Evolutionary conservation across 2,888 invertebrate species (phyloP), one percentile per base, ranked within the genome.

Genomic region (Quadroppia sp.): DNA sequence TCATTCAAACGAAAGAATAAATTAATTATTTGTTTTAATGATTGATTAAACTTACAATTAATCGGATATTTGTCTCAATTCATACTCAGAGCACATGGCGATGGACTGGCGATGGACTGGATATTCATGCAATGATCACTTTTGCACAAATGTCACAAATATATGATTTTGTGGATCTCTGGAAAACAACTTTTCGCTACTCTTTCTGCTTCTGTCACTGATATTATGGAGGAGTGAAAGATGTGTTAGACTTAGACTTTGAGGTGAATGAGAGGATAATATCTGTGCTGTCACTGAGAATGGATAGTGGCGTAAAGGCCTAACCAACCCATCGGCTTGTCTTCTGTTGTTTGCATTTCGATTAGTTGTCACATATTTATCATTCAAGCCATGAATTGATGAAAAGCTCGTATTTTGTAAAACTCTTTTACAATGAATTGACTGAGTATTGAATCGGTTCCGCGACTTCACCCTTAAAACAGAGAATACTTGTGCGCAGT

Each of bases 131-230:
- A n/a, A n/a, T n/a, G n/a, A n/a, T n/a, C n/a, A n/a, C n/a, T n/a
- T 7, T 36, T 36, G 36, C 6, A 45, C 11, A 45, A 45, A 15
- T 45, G 45, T 2, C 15, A 15, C 45, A 45, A 45, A 36, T 45
- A 45, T 53, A 7, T 53, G 53, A 23, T 53, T n/a, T 15, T 53
- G 6, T 1, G 1, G 53, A 25, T 53, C n/a, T 1, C 53, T 53
- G 9, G 25, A 9, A 53, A 53, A 23, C 25, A 53, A 53, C 53
- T 53, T 53, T 53, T 53, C 23, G 23, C 53, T 11, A 53, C 53
- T 53, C 23, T 50, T 50, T 53, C 53, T 53, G 53, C 53, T 53
- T 53, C 53, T 53, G 53, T 53, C 53, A 53, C 25, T 25, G 45
- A 45, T 45, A 45, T 45, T 45, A 45, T 45, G 45, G 45, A 45